A percentile compares a stretch with the other conserved stretches of the same genome.
Evolutionary conservation across 2,888 invertebrate genomes (phyloP).

Genomic region (Drosophila picticornis): DNA sequence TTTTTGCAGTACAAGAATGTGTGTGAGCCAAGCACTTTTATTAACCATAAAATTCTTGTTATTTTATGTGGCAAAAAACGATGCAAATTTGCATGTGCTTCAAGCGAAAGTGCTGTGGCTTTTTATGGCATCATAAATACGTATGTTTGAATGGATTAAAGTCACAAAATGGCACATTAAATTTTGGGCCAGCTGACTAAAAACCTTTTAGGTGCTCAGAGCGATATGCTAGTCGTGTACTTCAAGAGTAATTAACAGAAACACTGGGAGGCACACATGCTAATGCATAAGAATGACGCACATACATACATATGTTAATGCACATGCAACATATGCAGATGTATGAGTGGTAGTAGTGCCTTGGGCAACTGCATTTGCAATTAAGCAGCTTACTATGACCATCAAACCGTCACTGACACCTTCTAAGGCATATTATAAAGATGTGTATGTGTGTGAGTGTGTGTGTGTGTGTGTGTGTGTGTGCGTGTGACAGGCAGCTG

Average conservation of each 20-base stretch:
- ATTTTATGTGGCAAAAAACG: constrained; percentile 73
- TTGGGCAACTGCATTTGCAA: constrained; percentile 65
- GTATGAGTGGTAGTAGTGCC: constrained; percentile 15
- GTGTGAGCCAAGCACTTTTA: constrained; percentile 58
- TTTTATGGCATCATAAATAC: constrained; percentile 66
- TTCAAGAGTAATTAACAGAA: constrained; percentile 52
- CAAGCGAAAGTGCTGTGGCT: constrained; percentile 36
- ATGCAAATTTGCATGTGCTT: constrained; percentile 76
- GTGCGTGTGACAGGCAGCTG: constrained; percentile 16
- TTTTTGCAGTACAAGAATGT: neutral
- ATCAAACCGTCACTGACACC: constrained; percentile 53
- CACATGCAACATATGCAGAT: neutral
- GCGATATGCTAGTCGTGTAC: constrained; percentile 27
- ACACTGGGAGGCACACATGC: constrained; percentile 30
- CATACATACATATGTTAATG: neutral
- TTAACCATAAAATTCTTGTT: constrained; percentile 77
- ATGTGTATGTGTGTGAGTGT: neutral
- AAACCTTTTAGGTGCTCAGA: constrained; percentile 48
- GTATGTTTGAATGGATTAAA: constrained; percentile 58
- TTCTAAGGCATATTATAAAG: constrained; percentile 23
- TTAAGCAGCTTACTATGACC: constrained; percentile 71
- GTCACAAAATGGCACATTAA: constrained; percentile 49
- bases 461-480: constrained; percentile 2
- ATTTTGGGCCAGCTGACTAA: constrained; percentile 38
- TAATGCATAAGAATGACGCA: constrained; percentile 29